Conservation (phyloP, 2,888 invertebrate species). For the Osmoderma eremita region DNA sequence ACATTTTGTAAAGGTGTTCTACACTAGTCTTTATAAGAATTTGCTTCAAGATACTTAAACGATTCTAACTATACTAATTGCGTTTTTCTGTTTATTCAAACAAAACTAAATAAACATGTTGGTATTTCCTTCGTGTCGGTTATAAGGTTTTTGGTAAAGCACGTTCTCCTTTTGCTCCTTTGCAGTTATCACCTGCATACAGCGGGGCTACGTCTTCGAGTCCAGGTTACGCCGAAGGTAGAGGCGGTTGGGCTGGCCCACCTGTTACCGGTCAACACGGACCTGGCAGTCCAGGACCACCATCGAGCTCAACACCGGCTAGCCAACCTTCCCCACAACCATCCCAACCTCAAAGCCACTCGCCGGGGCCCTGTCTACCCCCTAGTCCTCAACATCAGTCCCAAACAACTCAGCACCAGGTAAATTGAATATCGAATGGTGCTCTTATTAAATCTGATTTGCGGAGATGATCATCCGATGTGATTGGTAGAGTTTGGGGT, state of each 20-base stretch:
- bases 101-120: too few species aligned
- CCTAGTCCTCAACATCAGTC: conserved; percentile 71
- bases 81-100: too few species aligned
- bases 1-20: too few species aligned
- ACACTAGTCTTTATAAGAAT: too few species aligned
- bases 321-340: conserved; percentile 63
- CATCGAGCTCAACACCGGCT: conserved; percentile 58
- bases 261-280: conserved; percentile 59
- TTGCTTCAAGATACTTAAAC: too few species aligned
- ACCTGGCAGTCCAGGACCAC: conserved; percentile 58
- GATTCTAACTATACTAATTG: too few species aligned
- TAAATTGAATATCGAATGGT: conserved; percentile 42
- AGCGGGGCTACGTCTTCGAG: conserved; percentile 59
- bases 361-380: conserved; percentile 67
- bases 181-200: conserved; percentile 61
- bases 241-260: conserved; percentile 60
- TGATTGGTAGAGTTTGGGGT: too few species aligned
- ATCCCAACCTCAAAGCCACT: conserved; percentile 61
- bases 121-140: too few species aligned
- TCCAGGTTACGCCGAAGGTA: conserved; percentile 60
- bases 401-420: conserved; percentile 59
- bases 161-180: neutral
- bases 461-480: neutral
- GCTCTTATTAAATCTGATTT: neutral
- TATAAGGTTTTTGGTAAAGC: neutral